phyloP scores from a whole-genome alignment of 1,140 invertebrate species.

The Paraescarpia echinospica region DNA sequence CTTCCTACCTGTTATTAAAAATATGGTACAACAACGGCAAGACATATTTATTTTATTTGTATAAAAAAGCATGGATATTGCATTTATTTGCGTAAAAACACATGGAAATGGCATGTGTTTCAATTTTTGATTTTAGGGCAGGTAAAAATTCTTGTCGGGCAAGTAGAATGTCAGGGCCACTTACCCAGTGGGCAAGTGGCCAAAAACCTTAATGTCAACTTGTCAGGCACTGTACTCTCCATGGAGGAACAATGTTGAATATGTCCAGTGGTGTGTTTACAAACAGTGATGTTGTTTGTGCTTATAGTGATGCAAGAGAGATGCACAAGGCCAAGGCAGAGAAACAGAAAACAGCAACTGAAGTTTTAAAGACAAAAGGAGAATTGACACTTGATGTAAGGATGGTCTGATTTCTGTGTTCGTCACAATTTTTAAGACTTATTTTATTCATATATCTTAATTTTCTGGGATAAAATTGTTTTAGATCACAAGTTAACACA shows the following conservation, averaged over 20 bases:
- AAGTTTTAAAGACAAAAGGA: constrained; percentile 19
- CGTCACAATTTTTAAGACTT: constrained; percentile 28
- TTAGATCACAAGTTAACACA: background rate
- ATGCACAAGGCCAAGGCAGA: background rate
- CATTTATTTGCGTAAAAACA: too few relatives aligned
- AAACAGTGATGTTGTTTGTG: background rate
- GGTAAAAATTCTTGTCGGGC: too few relatives aligned
- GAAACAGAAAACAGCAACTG: background rate
- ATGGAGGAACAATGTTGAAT: background rate
- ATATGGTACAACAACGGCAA: too few relatives aligned
- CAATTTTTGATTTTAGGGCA: too few relatives aligned
- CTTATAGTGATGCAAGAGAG: constrained; percentile 4
- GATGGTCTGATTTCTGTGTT: background rate
- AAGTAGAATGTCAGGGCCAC: too few relatives aligned
- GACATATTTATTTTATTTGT: too few relatives aligned
- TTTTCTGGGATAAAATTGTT: background rate
- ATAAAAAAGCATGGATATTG: too few relatives aligned
- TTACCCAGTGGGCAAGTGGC: too few relatives aligned
- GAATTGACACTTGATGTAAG: constrained; percentile 12
- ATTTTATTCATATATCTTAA: background rate
- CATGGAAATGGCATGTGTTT: too few relatives aligned
- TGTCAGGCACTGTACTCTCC: too few relatives aligned
- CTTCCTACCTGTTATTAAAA: too few relatives aligned
- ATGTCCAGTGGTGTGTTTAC: background rate
- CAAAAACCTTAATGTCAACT: too few relatives aligned